Base-by-base conservation (phyloP, 2,797 vertebrate genomes). In the Darevskia nairensis region DNA sequence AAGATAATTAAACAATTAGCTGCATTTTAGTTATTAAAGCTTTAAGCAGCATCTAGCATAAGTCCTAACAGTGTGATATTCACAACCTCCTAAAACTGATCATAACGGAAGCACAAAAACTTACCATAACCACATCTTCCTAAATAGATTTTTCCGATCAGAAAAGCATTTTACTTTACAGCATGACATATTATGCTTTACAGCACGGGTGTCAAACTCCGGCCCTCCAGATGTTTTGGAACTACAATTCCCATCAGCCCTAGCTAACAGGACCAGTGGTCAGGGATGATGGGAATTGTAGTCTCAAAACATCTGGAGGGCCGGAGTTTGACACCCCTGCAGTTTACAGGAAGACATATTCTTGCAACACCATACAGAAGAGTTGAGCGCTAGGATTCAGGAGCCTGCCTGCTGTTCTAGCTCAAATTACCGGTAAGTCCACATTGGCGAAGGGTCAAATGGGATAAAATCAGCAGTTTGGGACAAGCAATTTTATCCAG, bases 1-100 rank as follows among this genome's bases (percentile, higher is more conserved):
- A 68, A 25, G 32, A 75, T 55, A 81, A 80, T 89, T 81, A 81
- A 39, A n/a, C 44, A 61, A n/a, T 80, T 86, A 80, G 71, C 19
- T 41, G 39, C 46, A 86, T 59, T 55, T 66, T 66, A 44, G 77
- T 35, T 44, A 44, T 75, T 74, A 46, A 75, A 44, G 7, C 27
- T 64, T 72, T 64, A 66, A 74, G 32, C 13, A 74, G 69, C 50
- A 59, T 55, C 32, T 21, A 71, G 23, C 6, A 21, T 87, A 46
- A 19, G 19, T 8, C 61, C 29, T 64, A n/a, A n/a, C n/a, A n/a
- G 29, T 87, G 11, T 23, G 39, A 44, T 75, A 64, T 64, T 75
- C 21, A 66, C 41, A 46, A n/a, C 23, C 55, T 87, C 55, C 74
- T 46, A 87, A 82, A 87, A 74, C 69, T 64, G 32, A 25, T 74